These are phyloP conservation scores for Podargus strigoides DNA, from an alignment of 2,797 vertebrate genomes.

Conservation along the genomic window DNA sequence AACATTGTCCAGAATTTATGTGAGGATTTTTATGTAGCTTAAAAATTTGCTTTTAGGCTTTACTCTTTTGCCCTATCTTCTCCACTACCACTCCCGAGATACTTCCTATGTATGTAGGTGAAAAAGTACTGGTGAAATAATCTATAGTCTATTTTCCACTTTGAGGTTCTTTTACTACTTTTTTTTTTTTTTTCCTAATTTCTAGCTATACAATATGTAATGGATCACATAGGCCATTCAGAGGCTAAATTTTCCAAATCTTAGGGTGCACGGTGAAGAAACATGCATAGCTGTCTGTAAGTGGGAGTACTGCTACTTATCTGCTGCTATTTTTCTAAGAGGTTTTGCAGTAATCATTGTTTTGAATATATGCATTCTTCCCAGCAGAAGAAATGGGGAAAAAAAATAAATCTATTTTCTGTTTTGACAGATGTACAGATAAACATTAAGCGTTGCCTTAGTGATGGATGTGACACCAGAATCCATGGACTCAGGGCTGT, in stretches of 20 bases:
- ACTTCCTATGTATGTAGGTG: background rate
- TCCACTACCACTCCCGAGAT: background rate
- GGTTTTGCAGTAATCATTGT: rapidly evolving
- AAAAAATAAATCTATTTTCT: background rate
- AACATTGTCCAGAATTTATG: background rate
- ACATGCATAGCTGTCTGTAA: rapidly evolving
- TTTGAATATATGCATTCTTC: background rate
- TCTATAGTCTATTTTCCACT: background rate
- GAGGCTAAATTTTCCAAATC: background rate
- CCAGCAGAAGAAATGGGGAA: background rate
- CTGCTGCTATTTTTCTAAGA: background rate
- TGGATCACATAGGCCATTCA: background rate
- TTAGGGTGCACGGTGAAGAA: background rate
- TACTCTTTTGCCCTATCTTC: background rate
- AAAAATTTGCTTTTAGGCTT: background rate
- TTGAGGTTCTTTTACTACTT: background rate
- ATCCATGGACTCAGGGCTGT: conserved; percentile 92
- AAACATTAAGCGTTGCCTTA: conserved; percentile 96
- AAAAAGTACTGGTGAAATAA: background rate
- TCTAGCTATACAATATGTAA: background rate
- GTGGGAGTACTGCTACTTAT: background rate
- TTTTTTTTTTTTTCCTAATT: background rate
- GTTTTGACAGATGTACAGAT: conserved; percentile 89
- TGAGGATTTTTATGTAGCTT: background rate
- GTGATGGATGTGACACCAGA: conserved; percentile 94